A percentile compares a stretch with the other conserved stretches of the same genome.
Conservation (phyloP, 37 sponge, comb jelly and placozoan species). For the Petrosia ficiformis region DNA sequence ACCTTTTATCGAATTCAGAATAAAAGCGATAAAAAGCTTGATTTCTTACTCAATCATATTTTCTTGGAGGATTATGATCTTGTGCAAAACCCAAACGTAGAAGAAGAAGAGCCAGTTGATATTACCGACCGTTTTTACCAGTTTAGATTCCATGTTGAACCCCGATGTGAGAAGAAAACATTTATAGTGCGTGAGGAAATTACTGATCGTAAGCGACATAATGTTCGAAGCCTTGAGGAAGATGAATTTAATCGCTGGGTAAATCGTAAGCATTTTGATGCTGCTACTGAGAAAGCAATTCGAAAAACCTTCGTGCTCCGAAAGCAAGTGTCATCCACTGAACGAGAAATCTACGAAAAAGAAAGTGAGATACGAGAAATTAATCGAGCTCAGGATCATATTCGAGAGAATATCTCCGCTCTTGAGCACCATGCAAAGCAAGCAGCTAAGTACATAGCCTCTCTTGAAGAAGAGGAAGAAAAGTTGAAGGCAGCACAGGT, state of each 20-base stretch:
- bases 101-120: slow-evolving; percentile 90
- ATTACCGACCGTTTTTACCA: slow-evolving; percentile 89
- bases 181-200: slow-evolving; percentile 65
- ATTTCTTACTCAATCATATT: slow-evolving; percentile 87
- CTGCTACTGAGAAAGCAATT: not conserved
- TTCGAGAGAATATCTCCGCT: slow-evolving; percentile 69
- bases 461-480: slow-evolving; percentile 75
- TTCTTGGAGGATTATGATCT: slow-evolving; percentile 85
- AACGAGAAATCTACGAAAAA: slow-evolving; percentile 50
- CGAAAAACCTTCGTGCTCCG: slow-evolving; percentile 17
- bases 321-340: slow-evolving; percentile 12
- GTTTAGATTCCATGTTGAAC: slow-evolving; percentile 73
- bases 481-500: slow-evolving; percentile 49
- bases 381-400: slow-evolving; percentile 48
- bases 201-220: slow-evolving; percentile 32
- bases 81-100: slow-evolving; percentile 59
- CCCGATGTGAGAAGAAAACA: slow-evolving; percentile 72
- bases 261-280: slow-evolving; percentile 20
- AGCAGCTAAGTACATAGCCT: slow-evolving; percentile 75
- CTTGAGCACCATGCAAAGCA: slow-evolving; percentile 66
- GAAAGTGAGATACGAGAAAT: slow-evolving; percentile 79
- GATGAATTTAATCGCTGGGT: slow-evolving; percentile 29
- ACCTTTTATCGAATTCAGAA: slow-evolving; percentile 75
- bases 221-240: slow-evolving; percentile 10
- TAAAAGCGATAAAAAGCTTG: slow-evolving; percentile 61